Evolutionary conservation across 2,888 invertebrate species (phyloP).

Genomic region (Myathropa florea): DNA sequence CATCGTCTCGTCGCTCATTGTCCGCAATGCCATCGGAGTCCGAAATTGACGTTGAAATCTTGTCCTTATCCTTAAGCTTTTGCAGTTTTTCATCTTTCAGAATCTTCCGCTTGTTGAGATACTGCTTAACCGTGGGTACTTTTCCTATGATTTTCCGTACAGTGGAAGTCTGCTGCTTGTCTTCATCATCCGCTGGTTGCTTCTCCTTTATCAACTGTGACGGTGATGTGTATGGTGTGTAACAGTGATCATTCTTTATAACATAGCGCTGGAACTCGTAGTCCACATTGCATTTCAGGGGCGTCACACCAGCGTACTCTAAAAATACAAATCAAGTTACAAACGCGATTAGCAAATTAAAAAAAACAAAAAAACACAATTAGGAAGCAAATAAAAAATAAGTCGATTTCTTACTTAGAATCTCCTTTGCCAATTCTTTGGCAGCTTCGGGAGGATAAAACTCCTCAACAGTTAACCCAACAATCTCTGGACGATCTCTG

Average conservation of each 20-base stretch:
- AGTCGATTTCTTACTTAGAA: conserved; percentile 76
- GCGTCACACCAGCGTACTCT: conserved; percentile 79
- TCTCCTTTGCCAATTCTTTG: conserved; percentile 81
- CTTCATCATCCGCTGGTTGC: conserved; percentile 73
- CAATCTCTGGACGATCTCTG: conserved; percentile 81
- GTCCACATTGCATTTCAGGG: conserved; percentile 77
- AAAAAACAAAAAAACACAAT: neutral
- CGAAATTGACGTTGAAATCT: neutral
- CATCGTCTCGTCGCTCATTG: conserved; percentile 65
- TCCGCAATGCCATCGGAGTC: conserved; percentile 31
- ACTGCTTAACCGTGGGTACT: conserved; percentile 70
- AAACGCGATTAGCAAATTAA: neutral
- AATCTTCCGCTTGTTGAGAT: conserved; percentile 73
- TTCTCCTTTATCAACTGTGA: conserved; percentile 80
- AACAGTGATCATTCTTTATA: conserved; percentile 90
- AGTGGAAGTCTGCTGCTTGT: conserved; percentile 71
- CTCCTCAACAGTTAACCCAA: conserved; percentile 85
- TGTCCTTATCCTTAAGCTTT: conserved; percentile 71
- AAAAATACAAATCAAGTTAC: conserved; percentile 39
- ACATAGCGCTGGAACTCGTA: conserved; percentile 80
- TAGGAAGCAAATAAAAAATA: neutral
- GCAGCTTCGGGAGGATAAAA: conserved; percentile 83
- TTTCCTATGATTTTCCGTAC: conserved; percentile 74
- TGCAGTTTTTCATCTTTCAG: conserved; percentile 49
- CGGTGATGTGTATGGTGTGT: conserved; percentile 87